Evolutionary conservation across 2,113 vertebrate genomes (phyloP), one percentile per base, ranked within the genome.

Genomic region (Larimichthys polyactis): DNA sequence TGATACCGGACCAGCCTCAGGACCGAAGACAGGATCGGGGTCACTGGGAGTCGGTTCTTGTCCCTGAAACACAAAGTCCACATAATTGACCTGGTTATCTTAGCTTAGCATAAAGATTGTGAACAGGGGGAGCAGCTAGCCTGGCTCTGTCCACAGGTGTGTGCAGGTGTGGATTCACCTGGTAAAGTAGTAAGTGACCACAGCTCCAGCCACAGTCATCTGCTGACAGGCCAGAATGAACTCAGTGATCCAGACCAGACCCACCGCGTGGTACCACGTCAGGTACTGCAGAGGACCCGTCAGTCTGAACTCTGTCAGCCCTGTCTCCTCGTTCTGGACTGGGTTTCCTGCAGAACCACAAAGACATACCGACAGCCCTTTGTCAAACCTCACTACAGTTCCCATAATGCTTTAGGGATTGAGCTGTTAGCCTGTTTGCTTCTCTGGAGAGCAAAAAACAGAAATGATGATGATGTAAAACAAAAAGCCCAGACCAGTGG

Each of bases 151-250:
- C 58, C 58, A 32, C 19, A 46, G 44, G 29, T n/a, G n/a, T 43
- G 44, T 17, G 9, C 27, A 54, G 58, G 48, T 46, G 36, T 11
- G 0, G 43, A 58, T 81, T 94, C 81, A 98, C 98, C 98, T 97
- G 82, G 98, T 99, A 74, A 99, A 99, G 94, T 99, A 99, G 93
- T 99, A 99, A 0, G 98, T 99, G 79, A 99, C 98, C 71, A 99
- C 98, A 19, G 98, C 98, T 16, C 98, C 98, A 0, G 98, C 98
- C 24, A 99, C 97, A 0, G 98, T 99, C 98, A 99, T 99, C 94
- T 99, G 98, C 90, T 99, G 98, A 93, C 98, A 99, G 0, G 98
- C 98, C 64, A 99, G 92, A 81, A 99, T 98, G 91, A 99, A 99
- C 89, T 99, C 98, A 0, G 97, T 99, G 91, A 99, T 97, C 98